Evolutionary conservation across 2,888 invertebrate genomes (phyloP).

Genomic region (Epinotia brunnichana): DNA sequence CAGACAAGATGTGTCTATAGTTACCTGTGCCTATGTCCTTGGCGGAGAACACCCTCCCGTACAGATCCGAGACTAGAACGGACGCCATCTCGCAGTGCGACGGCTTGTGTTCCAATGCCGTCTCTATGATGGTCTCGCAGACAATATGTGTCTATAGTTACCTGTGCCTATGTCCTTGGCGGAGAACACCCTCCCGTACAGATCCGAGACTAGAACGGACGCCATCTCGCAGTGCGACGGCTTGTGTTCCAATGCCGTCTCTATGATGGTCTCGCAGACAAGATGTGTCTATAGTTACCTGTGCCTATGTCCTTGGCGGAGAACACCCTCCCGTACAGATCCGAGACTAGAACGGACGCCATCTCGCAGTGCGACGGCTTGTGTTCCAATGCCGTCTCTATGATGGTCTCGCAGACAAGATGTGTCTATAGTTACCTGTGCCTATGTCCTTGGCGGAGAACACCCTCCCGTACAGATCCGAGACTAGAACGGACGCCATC

Average conservation of each 20-base stretch:
- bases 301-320: too few relatives aligned
- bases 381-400: constrained; percentile 89
- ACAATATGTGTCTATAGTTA: constrained; percentile 62
- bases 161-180: constrained; percentile 90
- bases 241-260: too few relatives aligned
- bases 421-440: constrained; percentile 83
- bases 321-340: too few relatives aligned
- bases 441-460: constrained; percentile 91
- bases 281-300: too few relatives aligned
- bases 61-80: constrained; percentile 93
- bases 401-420: too few relatives aligned
- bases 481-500: constrained; percentile 95
- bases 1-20: too few relatives aligned
- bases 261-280: too few relatives aligned
- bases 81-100: constrained; percentile 96
- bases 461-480: constrained; percentile 92
- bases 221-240: too few relatives aligned
- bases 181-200: constrained; percentile 90
- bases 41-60: constrained; percentile 89
- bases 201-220: too few relatives aligned
- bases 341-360: constrained; percentile 95
- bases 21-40: constrained; percentile 91
- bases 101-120: constrained; percentile 94
- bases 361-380: constrained; percentile 96
- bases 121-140: too few relatives aligned